Evolutionary conservation across 23 tunicate species (phyloP), one percentile per base, ranked within the genome.

Genomic region (Trididemnum miniatum): DNA sequence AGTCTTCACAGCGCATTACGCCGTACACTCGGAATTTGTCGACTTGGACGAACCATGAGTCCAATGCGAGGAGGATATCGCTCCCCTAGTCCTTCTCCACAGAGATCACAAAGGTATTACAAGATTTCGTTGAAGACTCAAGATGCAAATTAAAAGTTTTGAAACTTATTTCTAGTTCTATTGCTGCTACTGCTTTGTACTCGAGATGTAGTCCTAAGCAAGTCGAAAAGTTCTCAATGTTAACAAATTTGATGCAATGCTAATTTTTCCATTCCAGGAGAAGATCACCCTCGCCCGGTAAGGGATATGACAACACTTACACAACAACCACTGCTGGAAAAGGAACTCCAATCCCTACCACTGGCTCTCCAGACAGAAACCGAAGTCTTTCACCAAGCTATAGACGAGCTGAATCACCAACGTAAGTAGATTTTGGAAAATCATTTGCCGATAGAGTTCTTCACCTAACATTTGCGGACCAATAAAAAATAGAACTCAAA

Each of bases 1-100:
- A 86, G 96, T 49, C 86, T 95, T 27, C 95, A 95, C 96, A 89
- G 96, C 80, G 99, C 99, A 0, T 88, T 95, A 28, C 86, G 99
- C 23, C 82, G 99, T 44, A 95, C 99, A 1, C 86, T 95, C 3
- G 99, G 99, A 31, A 95, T 95, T 72, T 89, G 92, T n/a, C 76
- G 99, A n/a, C 67, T 95, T 0, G 99, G 99, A 29, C 57, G 99
- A 72, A 89, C 96, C n/a, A 86, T 86, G 92, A 89, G 96, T 35
- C 99, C 99, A 31, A 95, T 95, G 99, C 77, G 99, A 79, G 94
- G 89, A 1, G 75, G 88, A 18, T 81, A 79, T 67, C 69, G 99
- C 76, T 89, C 96, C 1, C 38, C 95, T 35, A 90, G 92, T 30
- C 95, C 99, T 51, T 93, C 98, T 36, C 98, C 98, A n/a, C 75